phyloP scores from a whole-genome alignment of 2,888 invertebrate species.

The Capitulum mitella region DNA sequence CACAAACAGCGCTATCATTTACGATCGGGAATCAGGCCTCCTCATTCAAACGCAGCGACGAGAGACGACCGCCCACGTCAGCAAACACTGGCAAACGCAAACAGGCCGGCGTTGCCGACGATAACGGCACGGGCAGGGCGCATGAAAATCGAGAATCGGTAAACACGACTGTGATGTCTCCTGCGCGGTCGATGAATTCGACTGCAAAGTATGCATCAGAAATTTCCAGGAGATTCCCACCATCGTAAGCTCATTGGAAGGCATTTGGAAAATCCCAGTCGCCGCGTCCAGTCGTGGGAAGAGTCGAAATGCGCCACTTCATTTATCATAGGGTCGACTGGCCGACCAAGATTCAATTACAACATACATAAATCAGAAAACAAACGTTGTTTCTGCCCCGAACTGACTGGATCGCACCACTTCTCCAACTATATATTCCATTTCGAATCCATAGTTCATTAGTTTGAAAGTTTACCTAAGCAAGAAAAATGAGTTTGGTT shows the following conservation, averaged over 20 bases:
- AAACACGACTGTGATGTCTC: neutral
- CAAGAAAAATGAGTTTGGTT: neutral
- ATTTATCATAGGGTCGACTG: neutral
- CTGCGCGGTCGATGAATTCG: neutral
- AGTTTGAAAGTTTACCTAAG: neutral
- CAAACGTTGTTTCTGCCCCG: neutral
- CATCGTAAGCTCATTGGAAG: neutral
- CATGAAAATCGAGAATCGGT: neutral
- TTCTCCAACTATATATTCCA: neutral
- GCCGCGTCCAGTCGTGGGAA: neutral
- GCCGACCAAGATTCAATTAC: neutral
- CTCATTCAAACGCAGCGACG: neutral
- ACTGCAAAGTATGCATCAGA: neutral
- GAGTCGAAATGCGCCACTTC: neutral
- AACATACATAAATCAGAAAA: slow-evolving; percentile 12
- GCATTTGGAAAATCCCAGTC: neutral
- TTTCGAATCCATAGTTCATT: too few species aligned
- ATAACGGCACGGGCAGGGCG: neutral
- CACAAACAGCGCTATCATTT: neutral
- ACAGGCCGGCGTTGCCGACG: neutral
- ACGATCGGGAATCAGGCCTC: neutral
- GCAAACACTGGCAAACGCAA: too few species aligned
- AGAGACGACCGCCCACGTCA: neutral
- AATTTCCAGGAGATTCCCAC: neutral
- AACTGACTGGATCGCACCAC: neutral